Conservation (phyloP, 2,113 vertebrate species). For the Zapornia atra region DNA sequence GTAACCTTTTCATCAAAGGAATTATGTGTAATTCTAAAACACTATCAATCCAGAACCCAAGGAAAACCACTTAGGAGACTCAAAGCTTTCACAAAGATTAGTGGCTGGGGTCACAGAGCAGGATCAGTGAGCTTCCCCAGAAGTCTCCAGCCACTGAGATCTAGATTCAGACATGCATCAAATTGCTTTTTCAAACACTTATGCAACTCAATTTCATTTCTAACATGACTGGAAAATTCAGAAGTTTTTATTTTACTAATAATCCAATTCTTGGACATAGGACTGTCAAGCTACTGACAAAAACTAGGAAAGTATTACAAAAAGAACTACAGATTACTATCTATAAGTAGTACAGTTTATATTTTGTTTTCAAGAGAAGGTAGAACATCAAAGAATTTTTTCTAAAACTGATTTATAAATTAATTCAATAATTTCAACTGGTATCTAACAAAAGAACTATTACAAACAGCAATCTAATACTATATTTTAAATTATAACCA, state of each 20-base stretch:
- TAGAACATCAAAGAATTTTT: background rate
- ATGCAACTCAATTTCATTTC: background rate
- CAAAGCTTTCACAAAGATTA: background rate
- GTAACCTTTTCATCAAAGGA: background rate
- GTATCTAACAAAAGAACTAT: background rate
- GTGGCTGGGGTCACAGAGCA: background rate
- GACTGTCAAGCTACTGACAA: background rate
- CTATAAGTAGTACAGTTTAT: background rate
- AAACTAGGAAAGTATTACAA: background rate
- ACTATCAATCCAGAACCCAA: background rate
- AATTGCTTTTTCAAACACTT: background rate
- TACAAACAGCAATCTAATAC: background rate
- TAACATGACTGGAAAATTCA: background rate
- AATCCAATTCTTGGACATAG: background rate
- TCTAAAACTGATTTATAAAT: background rate
- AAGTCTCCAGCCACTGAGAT: background rate
- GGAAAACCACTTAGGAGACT: background rate
- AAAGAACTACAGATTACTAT: background rate
- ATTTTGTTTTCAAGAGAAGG: background rate
- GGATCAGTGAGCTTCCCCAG: background rate
- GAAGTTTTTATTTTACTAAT: background rate
- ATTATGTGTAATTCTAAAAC: accelerated
- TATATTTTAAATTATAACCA: background rate
- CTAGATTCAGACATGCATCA: background rate
- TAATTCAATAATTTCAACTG: background rate